phyloP scores from a whole-genome alignment of 2,113 vertebrate species.

The Corydoras maculifer region DNA sequence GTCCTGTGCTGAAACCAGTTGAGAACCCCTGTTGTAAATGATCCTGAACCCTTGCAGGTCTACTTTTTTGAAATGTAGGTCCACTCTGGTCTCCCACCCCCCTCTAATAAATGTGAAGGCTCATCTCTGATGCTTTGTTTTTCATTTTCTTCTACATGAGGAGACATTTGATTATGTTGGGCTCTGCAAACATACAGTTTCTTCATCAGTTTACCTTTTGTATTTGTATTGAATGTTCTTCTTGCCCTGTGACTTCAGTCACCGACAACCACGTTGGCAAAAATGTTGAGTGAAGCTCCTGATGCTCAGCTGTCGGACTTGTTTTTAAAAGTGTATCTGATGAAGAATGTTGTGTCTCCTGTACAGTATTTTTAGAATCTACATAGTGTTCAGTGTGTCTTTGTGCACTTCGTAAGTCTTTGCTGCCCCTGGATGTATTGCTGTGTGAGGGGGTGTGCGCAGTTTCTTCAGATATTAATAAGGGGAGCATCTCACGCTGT shows the following conservation, averaged over 20 bases:
- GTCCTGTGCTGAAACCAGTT: too few species aligned
- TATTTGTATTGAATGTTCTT: conserved; percentile 43
- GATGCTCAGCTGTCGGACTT: not conserved
- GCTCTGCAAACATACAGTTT: not conserved
- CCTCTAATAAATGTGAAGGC: too few species aligned
- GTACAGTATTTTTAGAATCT: conserved; percentile 13
- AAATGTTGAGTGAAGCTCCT: conserved; percentile 6
- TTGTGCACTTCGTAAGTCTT: not conserved
- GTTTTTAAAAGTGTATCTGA: conserved; percentile 3
- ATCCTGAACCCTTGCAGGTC: too few species aligned
- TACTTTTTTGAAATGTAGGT: too few species aligned
- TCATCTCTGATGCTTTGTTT: too few species aligned
- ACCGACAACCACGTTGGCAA: conserved; percentile 27
- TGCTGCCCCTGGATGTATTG: not conserved
- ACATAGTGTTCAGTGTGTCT: conserved; percentile 5
- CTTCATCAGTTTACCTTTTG: not conserved
- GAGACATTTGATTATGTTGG: not conserved
- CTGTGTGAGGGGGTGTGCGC: conserved; percentile 7
- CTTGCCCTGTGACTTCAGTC: conserved; percentile 23
- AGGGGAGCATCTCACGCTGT: not conserved
- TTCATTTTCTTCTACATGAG: too few species aligned
- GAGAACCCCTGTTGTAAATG: too few species aligned
- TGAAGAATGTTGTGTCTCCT: conserved; percentile 30
- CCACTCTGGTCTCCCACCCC: too few species aligned
- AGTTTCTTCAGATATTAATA: conserved; percentile 27